Percentiles rank a stretch among this genome's conserved stretches.
Evolutionary conservation across 2,113 vertebrate genomes (phyloP).

Genomic region (Pipa parva): DNA sequence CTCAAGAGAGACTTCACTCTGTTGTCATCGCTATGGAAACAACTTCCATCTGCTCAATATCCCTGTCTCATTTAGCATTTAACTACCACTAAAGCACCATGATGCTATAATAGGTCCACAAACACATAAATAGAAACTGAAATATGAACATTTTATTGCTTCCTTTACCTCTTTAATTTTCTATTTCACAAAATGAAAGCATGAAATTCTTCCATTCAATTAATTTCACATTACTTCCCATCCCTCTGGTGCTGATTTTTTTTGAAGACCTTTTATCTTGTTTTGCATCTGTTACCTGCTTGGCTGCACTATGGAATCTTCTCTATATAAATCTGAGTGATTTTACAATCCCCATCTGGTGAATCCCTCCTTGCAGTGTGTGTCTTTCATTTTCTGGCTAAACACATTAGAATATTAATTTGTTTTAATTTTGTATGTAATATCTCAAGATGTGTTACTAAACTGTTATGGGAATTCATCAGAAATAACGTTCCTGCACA

Average conservation of each 20-base stretch:
- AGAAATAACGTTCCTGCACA: too few species aligned
- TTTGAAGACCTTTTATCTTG: neutral
- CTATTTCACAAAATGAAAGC: neutral
- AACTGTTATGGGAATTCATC: neutral
- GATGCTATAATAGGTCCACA: constrained; percentile 30
- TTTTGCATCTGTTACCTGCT: neutral
- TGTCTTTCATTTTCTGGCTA: neutral
- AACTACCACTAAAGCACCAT: constrained; percentile 41
- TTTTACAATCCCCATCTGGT: neutral
- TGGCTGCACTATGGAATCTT: neutral
- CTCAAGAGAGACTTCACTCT: constrained; percentile 17
- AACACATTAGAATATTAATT: neutral
- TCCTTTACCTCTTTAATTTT: neutral
- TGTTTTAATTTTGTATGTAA: neutral
- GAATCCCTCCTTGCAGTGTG: neutral
- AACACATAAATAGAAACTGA: constrained; percentile 14
- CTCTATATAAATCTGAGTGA: neutral
- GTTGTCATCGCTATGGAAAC: constrained; percentile 54
- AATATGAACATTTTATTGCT: constrained; percentile 15
- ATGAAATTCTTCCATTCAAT: neutral
- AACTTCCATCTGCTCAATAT: constrained; percentile 33
- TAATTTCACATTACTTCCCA: neutral
- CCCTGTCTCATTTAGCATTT: constrained; percentile 32
- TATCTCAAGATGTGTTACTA: neutral
- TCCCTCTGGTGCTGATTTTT: neutral